phyloP scores from a whole-genome alignment of 2,888 invertebrate genomes.

The Ramazzottius varieornatus region DNA sequence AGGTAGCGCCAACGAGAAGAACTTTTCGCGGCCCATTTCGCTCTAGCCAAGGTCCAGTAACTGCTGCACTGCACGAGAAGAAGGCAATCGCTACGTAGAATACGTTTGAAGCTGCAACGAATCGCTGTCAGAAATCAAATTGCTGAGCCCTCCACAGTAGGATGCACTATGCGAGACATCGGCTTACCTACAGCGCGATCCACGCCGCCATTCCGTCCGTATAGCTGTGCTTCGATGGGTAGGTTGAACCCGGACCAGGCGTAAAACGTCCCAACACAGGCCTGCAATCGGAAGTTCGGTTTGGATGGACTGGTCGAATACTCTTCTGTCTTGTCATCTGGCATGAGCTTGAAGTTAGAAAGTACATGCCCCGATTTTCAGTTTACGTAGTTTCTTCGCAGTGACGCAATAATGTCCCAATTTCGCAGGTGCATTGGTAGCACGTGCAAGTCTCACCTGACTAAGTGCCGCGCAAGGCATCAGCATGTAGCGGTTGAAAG shows the following conservation, averaged over 20 bases:
- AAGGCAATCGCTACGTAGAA: background rate
- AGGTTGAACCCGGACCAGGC: background rate
- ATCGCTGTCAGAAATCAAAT: background rate
- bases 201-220: background rate
- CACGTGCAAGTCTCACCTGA: too few relatives aligned
- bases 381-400: too few relatives aligned
- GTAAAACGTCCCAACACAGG: background rate
- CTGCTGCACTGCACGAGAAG: background rate
- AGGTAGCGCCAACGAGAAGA: background rate
- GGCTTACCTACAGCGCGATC: background rate
- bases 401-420: too few relatives aligned
- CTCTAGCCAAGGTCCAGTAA: background rate
- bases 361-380: background rate
- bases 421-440: too few relatives aligned
- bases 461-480: background rate
- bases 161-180: too few relatives aligned
- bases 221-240: background rate
- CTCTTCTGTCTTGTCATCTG: too few relatives aligned
- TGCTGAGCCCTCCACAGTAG: too few relatives aligned
- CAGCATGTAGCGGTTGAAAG: background rate
- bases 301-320: too few relatives aligned
- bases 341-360: too few relatives aligned
- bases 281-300: background rate
- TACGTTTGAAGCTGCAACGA: background rate
- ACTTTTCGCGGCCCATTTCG: background rate